Base-by-base conservation (phyloP, 2,797 vertebrate genomes). In the Odontamblyopus lacepedii region DNA sequence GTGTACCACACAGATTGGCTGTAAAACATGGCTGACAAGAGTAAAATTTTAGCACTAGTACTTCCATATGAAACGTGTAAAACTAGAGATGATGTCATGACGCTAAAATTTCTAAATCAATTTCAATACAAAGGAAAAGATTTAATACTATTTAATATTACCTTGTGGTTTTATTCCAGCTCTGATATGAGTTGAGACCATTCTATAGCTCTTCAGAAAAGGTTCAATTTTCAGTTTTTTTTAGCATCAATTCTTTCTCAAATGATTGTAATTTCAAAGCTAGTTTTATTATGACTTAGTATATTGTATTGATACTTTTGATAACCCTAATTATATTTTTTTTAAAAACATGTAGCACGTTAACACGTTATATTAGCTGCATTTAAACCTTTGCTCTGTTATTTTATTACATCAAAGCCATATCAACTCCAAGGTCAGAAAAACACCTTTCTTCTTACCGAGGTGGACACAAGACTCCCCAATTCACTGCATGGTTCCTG, bases 391-490 rank as follows among this genome's bases (percentile, higher is more conserved):
- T 50, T 69, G 27, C 13, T 63, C 30, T 71, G 70, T 73, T 79
- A 73, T 5, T 27, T 63, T 44, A 26, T 69, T 23, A 73, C 38
- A 78, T 70, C 63, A 55, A 78, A 80, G 72, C 67, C 73, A 67
- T 35, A 63, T 35, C 16, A 35, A 69, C 70, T 71, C 74, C 71
- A 73, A 74, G 72, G 74, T 82, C 69, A 72, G 74, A 29, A 51
- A 77, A 74, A 68, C 48, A 56, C 50, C 41, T 59, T 29, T 11
- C 35, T n/a, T 16, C 27, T 56, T 4, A 30, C 57, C 29, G 23
- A 44, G 29, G 32, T 32, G 38, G 19, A 27, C 4, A 3, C 73
- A 75, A 75, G 68, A 16, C 51, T 60, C 27, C 30, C 30, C 44
- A 11, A 61, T 60, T 67, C 67, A 41, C 60, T 0, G 11, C 29